Conservation (phyloP, 2,113 vertebrate genomes). For the Bubo scandiacus region DNA sequence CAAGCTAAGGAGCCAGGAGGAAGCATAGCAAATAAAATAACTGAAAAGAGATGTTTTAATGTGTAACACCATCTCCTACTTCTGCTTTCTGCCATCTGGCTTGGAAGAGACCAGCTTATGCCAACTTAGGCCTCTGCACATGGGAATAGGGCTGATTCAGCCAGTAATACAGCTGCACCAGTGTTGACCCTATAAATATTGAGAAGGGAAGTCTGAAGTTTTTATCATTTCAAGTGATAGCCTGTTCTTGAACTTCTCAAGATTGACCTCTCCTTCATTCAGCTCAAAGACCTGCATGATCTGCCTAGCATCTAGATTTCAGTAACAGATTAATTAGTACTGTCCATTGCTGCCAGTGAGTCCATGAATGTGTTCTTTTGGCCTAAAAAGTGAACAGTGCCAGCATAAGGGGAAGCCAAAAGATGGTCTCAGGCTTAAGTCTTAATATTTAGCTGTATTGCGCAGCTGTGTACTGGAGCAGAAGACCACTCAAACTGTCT, state of each 20-base stretch:
- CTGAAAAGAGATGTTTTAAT: slow-evolving; percentile 62
- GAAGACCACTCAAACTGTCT: background rate
- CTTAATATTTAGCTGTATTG: background rate
- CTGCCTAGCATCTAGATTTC: background rate
- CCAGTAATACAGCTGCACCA: slow-evolving; percentile 42
- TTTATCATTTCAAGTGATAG: slow-evolving; percentile 50
- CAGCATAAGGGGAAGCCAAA: background rate
- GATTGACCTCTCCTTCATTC: background rate
- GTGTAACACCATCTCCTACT: slow-evolving; percentile 61
- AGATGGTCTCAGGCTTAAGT: background rate
- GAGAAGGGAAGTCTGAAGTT: slow-evolving; percentile 34
- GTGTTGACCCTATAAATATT: slow-evolving; percentile 53
- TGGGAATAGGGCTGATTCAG: slow-evolving; percentile 58
- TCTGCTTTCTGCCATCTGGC: slow-evolving; percentile 64
- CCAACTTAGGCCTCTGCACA: slow-evolving; percentile 40
- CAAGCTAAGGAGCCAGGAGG: slow-evolving; percentile 45
- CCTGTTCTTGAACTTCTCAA: slow-evolving; percentile 35
- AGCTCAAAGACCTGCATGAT: background rate
- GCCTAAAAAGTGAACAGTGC: background rate
- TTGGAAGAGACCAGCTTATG: slow-evolving; percentile 36
- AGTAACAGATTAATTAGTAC: background rate
- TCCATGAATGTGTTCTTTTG: background rate
- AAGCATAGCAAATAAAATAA: slow-evolving; percentile 60
- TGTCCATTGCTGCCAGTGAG: background rate
- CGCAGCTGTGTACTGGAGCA: background rate